phyloP scores from a whole-genome alignment of 2,888 invertebrate species.

The Tenodera sinensis region DNA sequence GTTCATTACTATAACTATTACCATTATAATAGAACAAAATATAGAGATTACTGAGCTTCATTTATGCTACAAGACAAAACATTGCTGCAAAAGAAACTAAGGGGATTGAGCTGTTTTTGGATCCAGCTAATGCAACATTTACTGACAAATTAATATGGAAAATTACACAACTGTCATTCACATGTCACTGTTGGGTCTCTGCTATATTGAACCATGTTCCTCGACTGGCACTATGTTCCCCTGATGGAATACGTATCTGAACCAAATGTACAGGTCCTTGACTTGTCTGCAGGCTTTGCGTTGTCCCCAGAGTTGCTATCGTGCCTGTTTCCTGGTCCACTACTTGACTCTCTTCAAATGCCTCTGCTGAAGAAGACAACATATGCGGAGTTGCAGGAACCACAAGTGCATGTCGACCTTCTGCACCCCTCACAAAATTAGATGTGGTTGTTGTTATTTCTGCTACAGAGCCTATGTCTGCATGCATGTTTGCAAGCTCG shows the following conservation, averaged over 20 bases:
- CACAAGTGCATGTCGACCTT: slow-evolving; percentile 34
- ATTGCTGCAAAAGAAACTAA: neutral
- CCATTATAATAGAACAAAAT: neutral
- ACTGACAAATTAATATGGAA: neutral
- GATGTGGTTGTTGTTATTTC: slow-evolving; percentile 28
- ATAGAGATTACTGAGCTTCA: neutral
- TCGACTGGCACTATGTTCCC: slow-evolving; percentile 33
- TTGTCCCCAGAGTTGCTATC: slow-evolving; percentile 16
- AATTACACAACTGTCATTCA: neutral
- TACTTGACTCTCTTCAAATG: slow-evolving; percentile 27
- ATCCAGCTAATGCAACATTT: neutral
- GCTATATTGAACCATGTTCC: slow-evolving; percentile 37
- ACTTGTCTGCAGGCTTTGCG: slow-evolving; percentile 33
- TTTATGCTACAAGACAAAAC: neutral
- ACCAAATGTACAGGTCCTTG: slow-evolving; percentile 39
- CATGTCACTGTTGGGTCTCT: slow-evolving; percentile 25
- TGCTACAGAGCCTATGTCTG: slow-evolving; percentile 33
- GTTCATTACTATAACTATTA: neutral
- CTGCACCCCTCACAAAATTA: slow-evolving; percentile 25
- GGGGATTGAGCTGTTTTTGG: neutral
- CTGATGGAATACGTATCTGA: slow-evolving; percentile 39
- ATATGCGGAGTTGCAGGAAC: slow-evolving; percentile 34
- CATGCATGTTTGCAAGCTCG: slow-evolving; percentile 32
- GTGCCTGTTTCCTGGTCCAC: slow-evolving; percentile 17
- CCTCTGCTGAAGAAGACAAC: slow-evolving; percentile 7